These are phyloP conservation scores for Dicranocentrus wangi DNA, from an alignment of 2,888 invertebrate genomes.

Conservation along the genomic window DNA sequence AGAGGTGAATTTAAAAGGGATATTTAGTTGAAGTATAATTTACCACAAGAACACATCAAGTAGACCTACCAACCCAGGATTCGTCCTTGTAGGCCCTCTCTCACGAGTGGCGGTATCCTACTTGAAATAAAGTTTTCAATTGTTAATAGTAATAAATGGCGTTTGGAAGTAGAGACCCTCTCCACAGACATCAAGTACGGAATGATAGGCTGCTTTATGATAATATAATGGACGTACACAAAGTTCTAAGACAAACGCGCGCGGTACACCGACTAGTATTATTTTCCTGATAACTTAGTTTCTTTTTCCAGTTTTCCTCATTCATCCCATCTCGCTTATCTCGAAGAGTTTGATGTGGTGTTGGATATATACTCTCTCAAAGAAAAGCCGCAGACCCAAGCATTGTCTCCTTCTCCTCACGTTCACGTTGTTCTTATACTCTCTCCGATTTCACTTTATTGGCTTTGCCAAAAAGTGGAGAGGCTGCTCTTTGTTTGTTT, in stretches of 20 bases:
- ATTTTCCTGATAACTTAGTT: constrained; percentile 3
- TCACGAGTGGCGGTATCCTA: too few relatives aligned
- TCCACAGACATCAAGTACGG: neutral
- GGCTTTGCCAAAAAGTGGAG: too few relatives aligned
- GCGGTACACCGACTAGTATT: neutral
- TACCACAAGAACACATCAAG: too few relatives aligned
- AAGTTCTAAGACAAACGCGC: neutral
- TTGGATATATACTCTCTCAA: neutral
- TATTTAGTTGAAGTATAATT: too few relatives aligned
- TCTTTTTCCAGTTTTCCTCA: neutral
- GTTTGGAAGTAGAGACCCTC: neutral
- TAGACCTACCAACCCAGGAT: too few relatives aligned
- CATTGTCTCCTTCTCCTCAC: too few relatives aligned
- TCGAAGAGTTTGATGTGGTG: neutral
- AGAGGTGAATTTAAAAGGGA: too few relatives aligned
- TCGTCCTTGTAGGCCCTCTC: too few relatives aligned
- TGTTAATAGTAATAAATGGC: constrained; percentile 28
- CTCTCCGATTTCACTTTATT: too few relatives aligned
- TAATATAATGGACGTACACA: neutral
- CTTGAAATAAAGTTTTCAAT: too few relatives aligned
- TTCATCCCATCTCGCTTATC: neutral
- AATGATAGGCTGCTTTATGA: constrained; percentile 4
- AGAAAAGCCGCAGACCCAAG: neutral
- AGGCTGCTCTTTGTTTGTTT: too few relatives aligned
- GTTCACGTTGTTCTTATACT: too few relatives aligned